Evolutionary conservation across 2,888 invertebrate species (phyloP).

Genomic region (Chalcosyrphus nemorum): DNA sequence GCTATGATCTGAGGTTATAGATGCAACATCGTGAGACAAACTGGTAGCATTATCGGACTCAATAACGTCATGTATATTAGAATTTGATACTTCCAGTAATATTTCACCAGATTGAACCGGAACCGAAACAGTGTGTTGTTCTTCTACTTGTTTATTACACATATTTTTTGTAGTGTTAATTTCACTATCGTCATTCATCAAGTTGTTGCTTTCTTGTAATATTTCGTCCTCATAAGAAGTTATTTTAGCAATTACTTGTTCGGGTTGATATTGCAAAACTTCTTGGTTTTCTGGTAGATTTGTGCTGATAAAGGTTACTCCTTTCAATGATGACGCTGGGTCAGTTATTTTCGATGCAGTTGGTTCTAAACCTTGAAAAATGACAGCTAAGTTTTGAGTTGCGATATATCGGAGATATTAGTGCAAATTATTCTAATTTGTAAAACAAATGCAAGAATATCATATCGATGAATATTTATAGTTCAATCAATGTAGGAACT

Average conservation of each 20-base stretch:
- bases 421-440: too few species aligned
- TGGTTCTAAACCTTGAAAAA: slow-evolving; percentile 55
- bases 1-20: slow-evolving; percentile 20
- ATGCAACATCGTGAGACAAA: slow-evolving; percentile 46
- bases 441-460: too few species aligned
- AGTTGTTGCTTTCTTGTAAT: not conserved
- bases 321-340: not conserved
- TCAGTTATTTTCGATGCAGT: not conserved
- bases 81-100: slow-evolving; percentile 49
- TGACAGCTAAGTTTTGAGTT: slow-evolving; percentile 42
- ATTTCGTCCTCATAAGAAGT: not conserved
- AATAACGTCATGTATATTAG: slow-evolving; percentile 43
- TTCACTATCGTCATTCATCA: not conserved
- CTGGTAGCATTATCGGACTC: slow-evolving; percentile 34
- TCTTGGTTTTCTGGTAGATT: not conserved
- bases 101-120: slow-evolving; percentile 16
- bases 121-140: not conserved
- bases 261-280: not conserved
- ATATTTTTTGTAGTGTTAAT: not conserved
- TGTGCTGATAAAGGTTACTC: not conserved
- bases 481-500: too few species aligned
- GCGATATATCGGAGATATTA: not conserved
- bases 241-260: too few species aligned
- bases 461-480: too few species aligned
- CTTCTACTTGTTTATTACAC: not conserved